These are phyloP conservation scores for Brachionus sp. DNA, from an alignment of 1,140 invertebrate genomes.

Conservation along the genomic window DNA sequence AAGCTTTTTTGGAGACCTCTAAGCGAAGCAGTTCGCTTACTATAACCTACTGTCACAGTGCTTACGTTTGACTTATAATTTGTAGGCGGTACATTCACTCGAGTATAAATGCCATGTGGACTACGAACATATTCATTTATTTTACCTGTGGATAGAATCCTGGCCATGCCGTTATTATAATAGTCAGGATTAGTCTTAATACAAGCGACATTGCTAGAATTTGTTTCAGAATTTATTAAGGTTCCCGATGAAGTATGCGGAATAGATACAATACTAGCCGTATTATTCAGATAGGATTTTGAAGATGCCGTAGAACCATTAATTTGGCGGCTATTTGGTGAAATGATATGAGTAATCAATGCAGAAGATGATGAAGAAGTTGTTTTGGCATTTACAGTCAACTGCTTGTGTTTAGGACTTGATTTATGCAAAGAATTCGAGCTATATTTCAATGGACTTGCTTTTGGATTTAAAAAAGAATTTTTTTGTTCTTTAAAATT, in stretches of 20 bases:
- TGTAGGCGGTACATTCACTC: constrained; percentile 29
- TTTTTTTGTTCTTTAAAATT: neutral
- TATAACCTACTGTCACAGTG: neutral
- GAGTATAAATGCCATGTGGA: constrained; percentile 40
- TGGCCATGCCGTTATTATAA: neutral
- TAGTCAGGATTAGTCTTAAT: constrained; percentile 16
- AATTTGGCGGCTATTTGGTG: neutral
- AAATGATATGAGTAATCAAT: neutral
- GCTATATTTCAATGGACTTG: neutral
- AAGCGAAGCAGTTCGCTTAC: neutral
- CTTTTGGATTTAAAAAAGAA: neutral
- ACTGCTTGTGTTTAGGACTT: neutral
- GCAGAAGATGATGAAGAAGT: neutral
- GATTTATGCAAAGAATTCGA: neutral
- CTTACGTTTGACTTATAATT: neutral
- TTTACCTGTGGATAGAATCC: constrained; percentile 6
- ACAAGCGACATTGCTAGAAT: neutral
- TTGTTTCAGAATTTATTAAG: neutral
- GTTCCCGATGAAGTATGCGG: neutral
- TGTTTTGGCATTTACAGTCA: neutral
- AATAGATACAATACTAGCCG: neutral
- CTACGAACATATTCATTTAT: constrained; percentile 35
- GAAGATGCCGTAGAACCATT: neutral
- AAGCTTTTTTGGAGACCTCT: neutral
- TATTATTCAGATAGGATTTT: neutral